Conservation (phyloP, 35 echinoderm and acorn worm genomes). For the Lytechinus pictus region DNA sequence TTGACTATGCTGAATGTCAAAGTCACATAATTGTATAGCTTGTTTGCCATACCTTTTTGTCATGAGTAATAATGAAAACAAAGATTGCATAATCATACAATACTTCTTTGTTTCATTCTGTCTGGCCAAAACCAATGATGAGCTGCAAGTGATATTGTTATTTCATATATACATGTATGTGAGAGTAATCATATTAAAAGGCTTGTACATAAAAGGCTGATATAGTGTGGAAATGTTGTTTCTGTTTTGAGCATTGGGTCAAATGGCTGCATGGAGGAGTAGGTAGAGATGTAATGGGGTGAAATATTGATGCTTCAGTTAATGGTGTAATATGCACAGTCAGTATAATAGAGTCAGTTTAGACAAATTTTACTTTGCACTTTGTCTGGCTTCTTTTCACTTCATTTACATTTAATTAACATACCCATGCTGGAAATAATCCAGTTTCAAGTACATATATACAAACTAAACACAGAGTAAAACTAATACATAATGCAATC, state of each 20-base stretch:
- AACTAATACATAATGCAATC: not conserved
- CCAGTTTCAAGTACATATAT: not conserved
- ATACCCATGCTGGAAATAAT: not conserved
- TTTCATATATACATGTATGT: conserved; percentile 5
- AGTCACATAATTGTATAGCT: not conserved
- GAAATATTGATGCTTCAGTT: not conserved
- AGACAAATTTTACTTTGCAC: not conserved
- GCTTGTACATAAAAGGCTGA: conserved; percentile 10
- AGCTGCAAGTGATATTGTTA: not conserved
- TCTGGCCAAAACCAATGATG: not conserved
- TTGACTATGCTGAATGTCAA: too few species aligned
- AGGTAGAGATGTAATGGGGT: not conserved
- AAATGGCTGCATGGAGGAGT: not conserved
- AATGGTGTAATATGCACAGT: too few species aligned
- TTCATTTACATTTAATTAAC: not conserved
- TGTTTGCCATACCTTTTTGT: too few species aligned
- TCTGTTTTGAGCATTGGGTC: not conserved
- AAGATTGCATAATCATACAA: not conserved
- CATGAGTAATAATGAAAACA: not conserved
- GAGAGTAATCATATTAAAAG: not conserved
- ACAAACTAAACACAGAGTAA: not conserved
- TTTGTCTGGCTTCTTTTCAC: not conserved
- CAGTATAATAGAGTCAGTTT: too few species aligned
- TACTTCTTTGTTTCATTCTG: not conserved
- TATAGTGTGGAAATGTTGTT: not conserved